Evolutionary conservation across 53 echinoderm and acorn worm species (phyloP).

Genomic region (Arbacia lixula): DNA sequence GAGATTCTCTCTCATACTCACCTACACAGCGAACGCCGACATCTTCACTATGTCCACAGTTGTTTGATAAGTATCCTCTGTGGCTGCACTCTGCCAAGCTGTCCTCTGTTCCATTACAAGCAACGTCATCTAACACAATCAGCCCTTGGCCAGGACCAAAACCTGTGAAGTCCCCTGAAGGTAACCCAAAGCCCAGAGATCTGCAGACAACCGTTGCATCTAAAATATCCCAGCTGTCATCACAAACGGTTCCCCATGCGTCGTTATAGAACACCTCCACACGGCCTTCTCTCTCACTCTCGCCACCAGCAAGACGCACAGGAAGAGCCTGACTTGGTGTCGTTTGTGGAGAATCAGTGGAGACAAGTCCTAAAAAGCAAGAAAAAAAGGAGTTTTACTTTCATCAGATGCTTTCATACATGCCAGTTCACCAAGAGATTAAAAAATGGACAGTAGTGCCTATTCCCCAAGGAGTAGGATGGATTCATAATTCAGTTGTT

Average conservation of each 20-base stretch:
- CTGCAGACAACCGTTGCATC: constrained; percentile 54
- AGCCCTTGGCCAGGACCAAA: background rate
- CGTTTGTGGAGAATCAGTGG: too few species aligned
- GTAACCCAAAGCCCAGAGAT: constrained; percentile 13
- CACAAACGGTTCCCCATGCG: constrained; percentile 57
- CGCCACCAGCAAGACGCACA: too few species aligned
- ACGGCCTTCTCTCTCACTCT: background rate
- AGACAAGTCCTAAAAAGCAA: too few species aligned
- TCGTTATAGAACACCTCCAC: constrained; percentile 29
- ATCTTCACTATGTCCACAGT: background rate
- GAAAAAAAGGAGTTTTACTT: too few species aligned
- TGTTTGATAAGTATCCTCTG: background rate
- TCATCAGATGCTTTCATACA: too few species aligned
- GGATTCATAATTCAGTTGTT: too few species aligned
- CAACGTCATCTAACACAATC: background rate
- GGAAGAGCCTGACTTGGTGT: too few species aligned
- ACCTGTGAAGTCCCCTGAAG: background rate
- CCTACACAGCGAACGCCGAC: too few species aligned
- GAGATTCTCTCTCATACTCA: too few species aligned
- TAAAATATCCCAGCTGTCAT: constrained; percentile 38
- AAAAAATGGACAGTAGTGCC: too few species aligned
- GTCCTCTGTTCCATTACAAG: background rate
- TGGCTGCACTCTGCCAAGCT: background rate
- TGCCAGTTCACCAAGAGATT: too few species aligned
- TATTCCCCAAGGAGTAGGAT: too few species aligned